Conservation (phyloP, 2,797 vertebrate genomes). For the Gallirallus australis region DNA sequence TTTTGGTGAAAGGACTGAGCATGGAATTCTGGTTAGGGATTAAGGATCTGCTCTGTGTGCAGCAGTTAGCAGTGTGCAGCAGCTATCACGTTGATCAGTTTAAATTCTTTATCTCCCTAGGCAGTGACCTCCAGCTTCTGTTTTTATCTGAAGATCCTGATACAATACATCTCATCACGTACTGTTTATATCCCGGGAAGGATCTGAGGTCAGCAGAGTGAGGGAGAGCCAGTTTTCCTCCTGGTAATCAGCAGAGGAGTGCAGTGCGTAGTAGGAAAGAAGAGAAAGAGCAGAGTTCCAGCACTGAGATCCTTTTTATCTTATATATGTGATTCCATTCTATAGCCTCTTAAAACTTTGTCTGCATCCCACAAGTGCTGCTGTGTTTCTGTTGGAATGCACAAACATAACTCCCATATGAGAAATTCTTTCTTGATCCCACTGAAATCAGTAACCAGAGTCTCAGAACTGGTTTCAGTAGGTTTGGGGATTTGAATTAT, state of each 20-base stretch:
- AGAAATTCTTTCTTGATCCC: neutral
- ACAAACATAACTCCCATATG: neutral
- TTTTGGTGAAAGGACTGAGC: neutral
- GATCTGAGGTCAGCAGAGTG: constrained; percentile 32
- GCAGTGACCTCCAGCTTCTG: neutral
- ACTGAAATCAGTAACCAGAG: neutral
- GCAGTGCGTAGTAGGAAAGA: neutral
- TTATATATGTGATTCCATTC: neutral
- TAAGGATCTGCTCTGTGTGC: neutral
- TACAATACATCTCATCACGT: constrained; percentile 25
- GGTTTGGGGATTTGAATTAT: neutral
- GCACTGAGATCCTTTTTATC: neutral
- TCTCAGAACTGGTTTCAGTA: neutral
- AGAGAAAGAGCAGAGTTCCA: neutral
- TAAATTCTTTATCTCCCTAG: constrained; percentile 18
- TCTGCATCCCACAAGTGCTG: neutral
- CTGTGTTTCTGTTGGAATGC: neutral
- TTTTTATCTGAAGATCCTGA: constrained; percentile 29
- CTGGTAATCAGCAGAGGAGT: neutral
- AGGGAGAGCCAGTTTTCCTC: neutral
- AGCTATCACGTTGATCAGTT: neutral
- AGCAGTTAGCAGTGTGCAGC: neutral
- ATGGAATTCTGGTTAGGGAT: neutral
- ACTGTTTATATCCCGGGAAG: constrained; percentile 44
- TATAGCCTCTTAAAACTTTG: neutral